A percentile compares a stretch with the other conserved stretches of the same genome.
Conservation (phyloP, 2,888 invertebrate genomes). For the Antheraea yamamai region DNA sequence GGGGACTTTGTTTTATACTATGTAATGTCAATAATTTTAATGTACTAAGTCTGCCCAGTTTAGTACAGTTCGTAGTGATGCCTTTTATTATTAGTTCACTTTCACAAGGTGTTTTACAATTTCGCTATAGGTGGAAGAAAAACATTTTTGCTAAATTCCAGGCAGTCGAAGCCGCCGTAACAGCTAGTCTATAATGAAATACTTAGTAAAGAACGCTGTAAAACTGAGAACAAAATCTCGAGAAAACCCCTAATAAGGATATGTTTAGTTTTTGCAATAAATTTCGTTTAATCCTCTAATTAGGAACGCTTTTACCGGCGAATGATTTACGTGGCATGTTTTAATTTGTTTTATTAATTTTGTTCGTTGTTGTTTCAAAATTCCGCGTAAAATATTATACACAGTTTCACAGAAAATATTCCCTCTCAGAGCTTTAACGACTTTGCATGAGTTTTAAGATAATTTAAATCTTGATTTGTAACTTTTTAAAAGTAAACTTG, state of each 20-base stretch:
- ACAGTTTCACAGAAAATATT: neutral
- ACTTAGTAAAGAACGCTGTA: neutral
- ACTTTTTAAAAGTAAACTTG: neutral
- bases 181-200: neutral
- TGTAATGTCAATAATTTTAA: no score
- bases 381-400: slow-evolving; percentile 1
- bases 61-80: no score
- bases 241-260: slow-evolving; percentile 8
- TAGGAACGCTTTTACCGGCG: slow-evolving; percentile 20
- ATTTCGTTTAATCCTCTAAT: slow-evolving; percentile 20
- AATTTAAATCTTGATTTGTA: neutral
- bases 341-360: slow-evolving; percentile 24
- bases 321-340: slow-evolving; percentile 21
- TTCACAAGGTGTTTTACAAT: no score
- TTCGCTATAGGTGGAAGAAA: no score
- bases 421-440: neutral
- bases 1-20: no score
- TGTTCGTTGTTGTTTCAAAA: slow-evolving; percentile 21
- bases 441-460: neutral
- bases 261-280: slow-evolving; percentile 22
- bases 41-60: no score
- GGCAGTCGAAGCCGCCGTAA: neutral
- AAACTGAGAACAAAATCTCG: neutral
- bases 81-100: no score
- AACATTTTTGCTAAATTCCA: neutral